Evolutionary conservation across 2,113 vertebrate species (phyloP).

Genomic region (Cyanoliseus patagonus): DNA sequence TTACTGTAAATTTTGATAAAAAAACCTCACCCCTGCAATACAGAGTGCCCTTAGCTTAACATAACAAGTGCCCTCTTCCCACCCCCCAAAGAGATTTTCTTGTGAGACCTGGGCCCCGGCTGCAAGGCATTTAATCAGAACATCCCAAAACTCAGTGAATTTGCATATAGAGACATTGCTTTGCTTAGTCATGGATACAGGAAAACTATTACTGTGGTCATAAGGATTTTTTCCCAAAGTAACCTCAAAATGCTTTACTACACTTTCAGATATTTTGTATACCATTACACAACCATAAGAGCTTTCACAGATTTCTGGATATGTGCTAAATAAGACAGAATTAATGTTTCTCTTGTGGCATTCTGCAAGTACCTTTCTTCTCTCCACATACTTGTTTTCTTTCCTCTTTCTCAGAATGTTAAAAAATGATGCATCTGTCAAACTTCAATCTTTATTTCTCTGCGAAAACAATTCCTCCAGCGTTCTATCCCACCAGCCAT

Average conservation of each 20-base stretch:
- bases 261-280: background rate
- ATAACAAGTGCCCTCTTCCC: background rate
- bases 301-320: background rate
- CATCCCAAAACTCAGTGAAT: background rate
- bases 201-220: background rate
- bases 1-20: background rate
- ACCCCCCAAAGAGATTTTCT: background rate
- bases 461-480: background rate
- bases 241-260: background rate
- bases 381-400: background rate
- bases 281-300: background rate
- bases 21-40: background rate
- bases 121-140: background rate
- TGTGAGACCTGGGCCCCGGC: background rate
- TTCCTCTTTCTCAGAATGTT: background rate
- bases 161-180: background rate
- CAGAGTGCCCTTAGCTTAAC: background rate
- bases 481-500: background rate
- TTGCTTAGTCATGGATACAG: background rate
- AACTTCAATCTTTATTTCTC: background rate
- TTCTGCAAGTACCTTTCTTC: background rate
- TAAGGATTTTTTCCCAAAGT: background rate
- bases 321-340: background rate
- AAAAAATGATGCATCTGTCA: background rate
- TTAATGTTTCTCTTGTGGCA: background rate